phyloP scores from a whole-genome alignment of 2,797 vertebrate genomes.

The Sebastes hubbsi region DNA sequence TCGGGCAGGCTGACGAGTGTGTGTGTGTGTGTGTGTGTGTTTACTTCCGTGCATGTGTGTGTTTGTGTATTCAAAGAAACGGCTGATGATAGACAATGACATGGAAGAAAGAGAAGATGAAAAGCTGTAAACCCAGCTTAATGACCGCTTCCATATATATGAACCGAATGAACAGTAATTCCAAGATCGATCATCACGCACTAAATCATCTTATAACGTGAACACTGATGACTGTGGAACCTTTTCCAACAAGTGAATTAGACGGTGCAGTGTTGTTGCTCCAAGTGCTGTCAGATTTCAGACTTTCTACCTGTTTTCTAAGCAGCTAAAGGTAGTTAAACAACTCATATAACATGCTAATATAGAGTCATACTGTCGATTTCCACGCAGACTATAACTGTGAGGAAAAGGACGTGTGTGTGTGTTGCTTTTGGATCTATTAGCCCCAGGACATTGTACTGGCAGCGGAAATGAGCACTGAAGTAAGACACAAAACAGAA shows the following conservation, averaged over 20 bases:
- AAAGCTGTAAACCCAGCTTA: not conserved
- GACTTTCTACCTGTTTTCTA: not conserved
- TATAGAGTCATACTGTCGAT: not conserved
- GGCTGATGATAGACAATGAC: slow-evolving; percentile 12
- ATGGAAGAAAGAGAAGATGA: slow-evolving; percentile 4
- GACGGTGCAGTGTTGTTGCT: not conserved
- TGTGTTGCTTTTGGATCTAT: not conserved
- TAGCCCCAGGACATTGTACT: not conserved
- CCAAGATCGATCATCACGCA: not conserved
- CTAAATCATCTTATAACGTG: not conserved
- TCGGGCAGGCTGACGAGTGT: not conserved
- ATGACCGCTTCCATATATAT: slow-evolving; percentile 7
- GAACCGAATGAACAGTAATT: not conserved
- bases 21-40: not conserved
- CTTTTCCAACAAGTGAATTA: not conserved
- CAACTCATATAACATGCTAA: not conserved
- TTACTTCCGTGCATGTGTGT: not conserved
- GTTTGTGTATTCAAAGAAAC: slow-evolving; percentile 12
- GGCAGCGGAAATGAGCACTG: not conserved
- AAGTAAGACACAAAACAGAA: not conserved
- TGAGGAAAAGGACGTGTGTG: not conserved
- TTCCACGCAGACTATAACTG: not conserved
- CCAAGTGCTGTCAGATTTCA: not conserved
- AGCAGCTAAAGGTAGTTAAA: not conserved
- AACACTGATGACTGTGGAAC: not conserved